Percentiles rank a stretch among this genome's conserved stretches.
Evolutionary conservation across 2,888 invertebrate genomes (phyloP).

Genomic region (Panzeria rudis): DNA sequence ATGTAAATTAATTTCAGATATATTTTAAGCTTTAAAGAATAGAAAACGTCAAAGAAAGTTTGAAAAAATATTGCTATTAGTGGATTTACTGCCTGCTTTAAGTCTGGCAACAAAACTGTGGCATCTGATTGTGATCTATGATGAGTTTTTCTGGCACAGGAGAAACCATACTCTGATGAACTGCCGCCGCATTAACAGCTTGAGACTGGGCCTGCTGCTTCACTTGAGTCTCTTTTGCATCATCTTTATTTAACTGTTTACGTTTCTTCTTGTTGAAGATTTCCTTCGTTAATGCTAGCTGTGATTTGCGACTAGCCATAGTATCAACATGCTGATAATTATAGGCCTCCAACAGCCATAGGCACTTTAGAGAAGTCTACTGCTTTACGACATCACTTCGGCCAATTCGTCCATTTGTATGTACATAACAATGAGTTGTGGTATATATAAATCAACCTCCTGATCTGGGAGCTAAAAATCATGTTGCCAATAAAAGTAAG

Average conservation of each 20-base stretch:
- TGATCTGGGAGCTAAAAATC: constrained; percentile 95
- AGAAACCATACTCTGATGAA: constrained; percentile 67
- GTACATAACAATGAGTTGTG: constrained; percentile 99
- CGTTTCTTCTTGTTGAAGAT: constrained; percentile 82
- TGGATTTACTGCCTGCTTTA: too few relatives aligned
- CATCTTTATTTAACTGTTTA: constrained; percentile 76
- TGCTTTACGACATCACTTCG: constrained; percentile 96
- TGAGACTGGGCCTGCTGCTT: not conserved
- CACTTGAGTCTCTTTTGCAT: constrained; percentile 55
- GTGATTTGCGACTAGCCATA: constrained; percentile 80
- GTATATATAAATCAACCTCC: constrained; percentile 98
- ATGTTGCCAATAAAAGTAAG: constrained; percentile 99
- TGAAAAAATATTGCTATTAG: too few relatives aligned
- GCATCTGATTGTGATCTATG: constrained; percentile 92
- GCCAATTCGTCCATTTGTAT: constrained; percentile 99
- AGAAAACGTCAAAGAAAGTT: too few relatives aligned
- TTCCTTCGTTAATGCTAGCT: constrained; percentile 83
- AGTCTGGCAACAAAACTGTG: constrained; percentile 86
- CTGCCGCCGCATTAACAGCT: not conserved
- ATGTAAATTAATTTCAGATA: too few relatives aligned
- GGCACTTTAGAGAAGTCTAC: constrained; percentile 97
- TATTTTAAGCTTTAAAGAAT: too few relatives aligned
- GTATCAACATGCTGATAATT: constrained; percentile 82
- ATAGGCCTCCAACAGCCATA: constrained; percentile 98
- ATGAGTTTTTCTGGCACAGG: constrained; percentile 88